A percentile compares a stretch with the other conserved stretches of the same genome.
These are phyloP conservation scores for Hydrotaea cyrtoneurina DNA, from an alignment of 2,888 invertebrate species.

Conservation along the genomic window DNA sequence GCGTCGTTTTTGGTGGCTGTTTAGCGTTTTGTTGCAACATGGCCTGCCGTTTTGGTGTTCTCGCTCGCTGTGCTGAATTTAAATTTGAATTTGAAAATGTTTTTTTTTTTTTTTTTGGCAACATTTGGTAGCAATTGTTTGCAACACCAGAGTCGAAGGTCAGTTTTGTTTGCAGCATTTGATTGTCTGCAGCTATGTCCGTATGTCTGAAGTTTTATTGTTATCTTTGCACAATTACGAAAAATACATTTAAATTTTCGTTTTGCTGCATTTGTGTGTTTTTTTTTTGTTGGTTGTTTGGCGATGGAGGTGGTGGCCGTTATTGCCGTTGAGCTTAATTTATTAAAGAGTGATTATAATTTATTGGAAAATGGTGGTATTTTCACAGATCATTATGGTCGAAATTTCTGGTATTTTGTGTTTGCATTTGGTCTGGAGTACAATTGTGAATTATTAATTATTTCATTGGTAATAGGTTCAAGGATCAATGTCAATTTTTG, in stretches of 20 bases:
- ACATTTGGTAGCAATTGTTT: constrained; percentile 68
- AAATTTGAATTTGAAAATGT: constrained; percentile 19
- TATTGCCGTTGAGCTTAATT: constrained; percentile 59
- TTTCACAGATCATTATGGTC: constrained; percentile 63
- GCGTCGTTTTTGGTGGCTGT: constrained; percentile 1
- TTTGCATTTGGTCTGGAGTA: constrained; percentile 33
- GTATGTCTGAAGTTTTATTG: constrained; percentile 47
- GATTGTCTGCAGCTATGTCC: constrained; percentile 27
- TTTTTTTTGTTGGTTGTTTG: constrained; percentile 18
- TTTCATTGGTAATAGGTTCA: constrained; percentile 63
- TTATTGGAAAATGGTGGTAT: constrained; percentile 65
- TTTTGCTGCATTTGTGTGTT: constrained; percentile 1
- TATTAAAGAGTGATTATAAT: constrained; percentile 66
- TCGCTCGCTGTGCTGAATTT: constrained; percentile 7
- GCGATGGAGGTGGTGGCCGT: constrained; percentile 10
- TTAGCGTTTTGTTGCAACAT: constrained; percentile 9
- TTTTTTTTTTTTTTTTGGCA: too few species aligned
- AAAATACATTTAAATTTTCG: constrained; percentile 58
- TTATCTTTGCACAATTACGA: constrained; percentile 65
- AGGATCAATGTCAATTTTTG: constrained; percentile 63
- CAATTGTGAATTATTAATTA: constrained; percentile 64
- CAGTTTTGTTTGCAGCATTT: constrained; percentile 59
- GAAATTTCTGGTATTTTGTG: constrained; percentile 33
- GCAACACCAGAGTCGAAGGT: constrained; percentile 68
- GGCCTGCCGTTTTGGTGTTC: not conserved